These are phyloP conservation scores for Propsilocerus akamusi DNA, from an alignment of 1,140 invertebrate species.

Conservation along the genomic window DNA sequence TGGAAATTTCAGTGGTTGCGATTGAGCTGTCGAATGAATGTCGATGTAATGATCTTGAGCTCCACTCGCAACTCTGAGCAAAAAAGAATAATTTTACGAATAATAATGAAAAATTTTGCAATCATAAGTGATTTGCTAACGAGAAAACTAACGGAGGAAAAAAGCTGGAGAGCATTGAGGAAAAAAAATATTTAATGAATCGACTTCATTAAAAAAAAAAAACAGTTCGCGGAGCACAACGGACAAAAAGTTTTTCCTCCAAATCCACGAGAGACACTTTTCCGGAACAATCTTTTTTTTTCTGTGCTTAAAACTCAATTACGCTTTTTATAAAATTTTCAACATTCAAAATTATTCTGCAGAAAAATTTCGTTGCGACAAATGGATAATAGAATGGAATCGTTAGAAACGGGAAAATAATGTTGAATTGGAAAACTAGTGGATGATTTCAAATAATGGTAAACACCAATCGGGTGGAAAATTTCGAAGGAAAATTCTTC, in stretches of 20 bases:
- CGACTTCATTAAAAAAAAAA: not conserved
- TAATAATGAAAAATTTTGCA: not conserved
- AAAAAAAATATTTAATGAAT: not conserved
- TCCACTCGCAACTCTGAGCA: too few relatives aligned
- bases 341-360: not conserved
- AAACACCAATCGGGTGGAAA: too few relatives aligned
- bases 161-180: not conserved
- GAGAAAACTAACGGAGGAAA: not conserved
- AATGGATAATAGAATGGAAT: not conserved
- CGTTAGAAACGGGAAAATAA: too few relatives aligned
- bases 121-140: not conserved
- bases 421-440: too few relatives aligned
- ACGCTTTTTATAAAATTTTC: too few relatives aligned
- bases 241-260: not conserved
- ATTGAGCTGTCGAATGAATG: not conserved
- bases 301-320: too few relatives aligned
- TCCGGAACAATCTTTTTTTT: too few relatives aligned
- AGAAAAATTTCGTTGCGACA: not conserved
- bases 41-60: too few relatives aligned
- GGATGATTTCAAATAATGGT: too few relatives aligned
- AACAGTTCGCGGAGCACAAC: not conserved
- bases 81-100: not conserved
- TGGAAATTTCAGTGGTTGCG: not conserved
- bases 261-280: not conserved
- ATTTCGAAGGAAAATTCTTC: too few relatives aligned